A percentile compares a stretch with the other conserved stretches of the same genome.
These are phyloP conservation scores for Drosophila equinoxialis DNA, from an alignment of 1,140 invertebrate species.

Conservation along the genomic window DNA sequence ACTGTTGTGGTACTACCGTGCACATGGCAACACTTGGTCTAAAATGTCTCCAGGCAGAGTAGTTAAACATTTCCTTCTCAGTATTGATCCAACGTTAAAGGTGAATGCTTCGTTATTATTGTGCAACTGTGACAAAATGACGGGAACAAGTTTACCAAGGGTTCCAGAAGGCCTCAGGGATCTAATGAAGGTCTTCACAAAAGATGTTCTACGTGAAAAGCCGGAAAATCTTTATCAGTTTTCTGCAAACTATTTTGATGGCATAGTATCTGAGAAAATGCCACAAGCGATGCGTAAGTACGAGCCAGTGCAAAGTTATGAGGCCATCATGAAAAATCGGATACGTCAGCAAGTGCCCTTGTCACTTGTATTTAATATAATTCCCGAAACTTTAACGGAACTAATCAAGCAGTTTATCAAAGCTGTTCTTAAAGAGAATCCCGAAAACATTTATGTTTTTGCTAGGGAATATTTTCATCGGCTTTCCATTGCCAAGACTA, in stretches of 20 bases:
- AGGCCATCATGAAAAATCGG: slow-evolving; percentile 66
- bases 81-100: slow-evolving; percentile 69
- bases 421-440: slow-evolving; percentile 84
- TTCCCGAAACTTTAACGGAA: slow-evolving; percentile 84
- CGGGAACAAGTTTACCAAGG: slow-evolving; percentile 72
- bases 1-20: slow-evolving; percentile 62
- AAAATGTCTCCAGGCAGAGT: slow-evolving; percentile 43
- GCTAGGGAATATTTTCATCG: slow-evolving; percentile 84
- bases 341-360: slow-evolving; percentile 61
- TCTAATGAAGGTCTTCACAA: slow-evolving; percentile 84
- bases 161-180: slow-evolving; percentile 84
- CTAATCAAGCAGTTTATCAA: slow-evolving; percentile 84
- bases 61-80: slow-evolving; percentile 32
- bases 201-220: slow-evolving; percentile 84
- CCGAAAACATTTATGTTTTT: slow-evolving; percentile 83
- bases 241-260: slow-evolving; percentile 83
- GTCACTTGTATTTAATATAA: slow-evolving; percentile 81
- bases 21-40: slow-evolving; percentile 59
- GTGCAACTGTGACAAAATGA: slow-evolving; percentile 46
- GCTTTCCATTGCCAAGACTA: slow-evolving; percentile 77
- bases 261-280: slow-evolving; percentile 80
- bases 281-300: slow-evolving; percentile 48
- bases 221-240: slow-evolving; percentile 84
- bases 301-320: slow-evolving; percentile 58
- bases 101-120: slow-evolving; percentile 26